phyloP scores from a whole-genome alignment of 1,140 invertebrate genomes.

The Drosophila ercepeae region DNA sequence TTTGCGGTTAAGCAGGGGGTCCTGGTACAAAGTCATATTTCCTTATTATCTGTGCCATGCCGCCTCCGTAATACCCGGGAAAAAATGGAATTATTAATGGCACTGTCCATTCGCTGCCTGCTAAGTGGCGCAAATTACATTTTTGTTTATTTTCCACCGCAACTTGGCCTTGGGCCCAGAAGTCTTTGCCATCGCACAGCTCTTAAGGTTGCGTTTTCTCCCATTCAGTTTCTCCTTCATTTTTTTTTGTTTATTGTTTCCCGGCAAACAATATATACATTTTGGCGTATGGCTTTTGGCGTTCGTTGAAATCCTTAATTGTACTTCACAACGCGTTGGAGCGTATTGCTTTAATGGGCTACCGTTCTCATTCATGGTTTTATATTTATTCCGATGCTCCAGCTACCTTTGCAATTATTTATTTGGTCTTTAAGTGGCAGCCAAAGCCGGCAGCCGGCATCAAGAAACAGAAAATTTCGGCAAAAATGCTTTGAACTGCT shows the following conservation, averaged over 20 bases:
- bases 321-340: constrained; percentile 54
- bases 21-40: constrained; percentile 68
- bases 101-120: constrained; percentile 74
- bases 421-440: constrained; percentile 48
- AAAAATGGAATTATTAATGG: constrained; percentile 80
- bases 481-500: constrained; percentile 14
- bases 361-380: neutral
- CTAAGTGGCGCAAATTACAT: constrained; percentile 81
- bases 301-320: constrained; percentile 63
- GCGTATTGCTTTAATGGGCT: constrained; percentile 63
- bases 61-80: constrained; percentile 36
- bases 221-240: constrained; percentile 15
- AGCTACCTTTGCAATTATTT: constrained; percentile 62
- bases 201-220: constrained; percentile 24
- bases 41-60: constrained; percentile 66
- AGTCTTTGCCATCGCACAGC: constrained; percentile 11
- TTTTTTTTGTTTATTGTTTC: constrained; percentile 55
- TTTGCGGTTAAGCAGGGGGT: constrained; percentile 21
- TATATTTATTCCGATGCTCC: constrained; percentile 25
- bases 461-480: neutral
- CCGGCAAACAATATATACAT: constrained; percentile 30
- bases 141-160: constrained; percentile 74
- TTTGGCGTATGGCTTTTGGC: constrained; percentile 62
- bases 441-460: constrained; percentile 1
- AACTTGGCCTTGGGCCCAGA: constrained; percentile 53